Evolutionary conservation across 2,888 invertebrate species (phyloP), one percentile per base, ranked within the genome.

Genomic region (Lasioglossum calceatum): DNA sequence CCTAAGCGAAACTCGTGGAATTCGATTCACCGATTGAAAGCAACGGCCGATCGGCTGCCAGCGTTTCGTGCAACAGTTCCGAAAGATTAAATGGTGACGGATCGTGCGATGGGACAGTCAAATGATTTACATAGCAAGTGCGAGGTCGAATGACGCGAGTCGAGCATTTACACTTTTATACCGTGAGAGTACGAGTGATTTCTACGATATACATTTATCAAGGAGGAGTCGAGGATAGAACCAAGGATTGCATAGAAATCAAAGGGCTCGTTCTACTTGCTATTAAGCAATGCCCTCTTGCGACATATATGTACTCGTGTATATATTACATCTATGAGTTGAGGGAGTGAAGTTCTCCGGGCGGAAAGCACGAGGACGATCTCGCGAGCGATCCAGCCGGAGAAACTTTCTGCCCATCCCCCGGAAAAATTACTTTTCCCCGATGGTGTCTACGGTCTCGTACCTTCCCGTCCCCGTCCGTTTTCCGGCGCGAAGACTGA

Each of bases 391-490:
- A 64, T 64, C 64, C 64, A 10, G 7, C 36, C 19, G 32, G 32
- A 64, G 64, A 36, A 64, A 32, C 32, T 32, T 36, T 36, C 36
- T 36, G 16, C 64, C 64, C 32, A 5, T 64, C 32, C 32, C 73
- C 71, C 72, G 36, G 32, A 67, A 76, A 82, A 58, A 75, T 72
- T 72, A 50, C 50, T 54, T 73, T 61, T 36, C 74, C 12, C 58
- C 12, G 4, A 58, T 58, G 32, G 42, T n/a, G 79, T 71, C 50
- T 23, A 64, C 32, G 77, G 19, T 67, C 67, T 79, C 81, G 79
- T 88, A 87, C 87, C 87, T 84, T 87, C 83, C 81, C 78, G 73
- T 86, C 80, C 73, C 74, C 61, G 81, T 82, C 64, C 83, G 32
- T 75, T 80, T 70, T 84, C 82, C 36, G 79, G 84, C 82, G 87